These are phyloP conservation scores for Lynx canadensis DNA, from an alignment of 2,113 vertebrate genomes.

Conservation along the genomic window DNA sequence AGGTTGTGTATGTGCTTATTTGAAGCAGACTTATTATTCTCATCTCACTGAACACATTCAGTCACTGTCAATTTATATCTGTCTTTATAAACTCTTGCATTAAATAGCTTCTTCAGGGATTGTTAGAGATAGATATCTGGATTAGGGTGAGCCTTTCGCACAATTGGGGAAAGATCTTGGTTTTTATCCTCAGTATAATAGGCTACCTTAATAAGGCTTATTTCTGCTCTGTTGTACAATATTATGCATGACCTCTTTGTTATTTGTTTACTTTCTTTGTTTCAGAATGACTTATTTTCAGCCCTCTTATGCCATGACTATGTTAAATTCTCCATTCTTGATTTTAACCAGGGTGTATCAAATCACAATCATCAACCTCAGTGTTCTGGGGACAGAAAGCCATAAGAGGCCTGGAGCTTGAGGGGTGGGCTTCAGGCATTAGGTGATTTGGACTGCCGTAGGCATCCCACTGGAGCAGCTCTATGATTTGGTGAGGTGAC, in stretches of 20 bases:
- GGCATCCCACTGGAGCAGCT: neutral
- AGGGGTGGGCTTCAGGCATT: neutral
- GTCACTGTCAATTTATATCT: neutral
- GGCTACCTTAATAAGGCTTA: neutral
- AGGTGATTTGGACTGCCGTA: neutral
- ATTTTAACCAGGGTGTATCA: neutral
- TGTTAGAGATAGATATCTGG: neutral
- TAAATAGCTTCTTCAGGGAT: neutral
- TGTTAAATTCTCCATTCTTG: neutral
- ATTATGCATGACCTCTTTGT: neutral
- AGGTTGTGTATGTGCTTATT: neutral
- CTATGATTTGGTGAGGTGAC: neutral
- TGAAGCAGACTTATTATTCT: neutral
- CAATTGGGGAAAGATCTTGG: neutral
- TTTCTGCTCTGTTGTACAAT: neutral
- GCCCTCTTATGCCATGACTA: neutral
- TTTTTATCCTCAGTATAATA: neutral
- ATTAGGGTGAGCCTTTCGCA: neutral
- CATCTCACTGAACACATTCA: neutral
- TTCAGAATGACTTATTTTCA: slow-evolving; percentile 4
- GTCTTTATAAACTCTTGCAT: neutral
- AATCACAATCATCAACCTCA: neutral
- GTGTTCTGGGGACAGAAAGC: neutral
- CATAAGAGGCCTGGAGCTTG: neutral
- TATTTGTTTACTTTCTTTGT: neutral